A percentile compares a stretch with the other conserved stretches of the same genome.
Conservation (phyloP, 2,113 vertebrate genomes). For the Bufo gargarizans region DNA sequence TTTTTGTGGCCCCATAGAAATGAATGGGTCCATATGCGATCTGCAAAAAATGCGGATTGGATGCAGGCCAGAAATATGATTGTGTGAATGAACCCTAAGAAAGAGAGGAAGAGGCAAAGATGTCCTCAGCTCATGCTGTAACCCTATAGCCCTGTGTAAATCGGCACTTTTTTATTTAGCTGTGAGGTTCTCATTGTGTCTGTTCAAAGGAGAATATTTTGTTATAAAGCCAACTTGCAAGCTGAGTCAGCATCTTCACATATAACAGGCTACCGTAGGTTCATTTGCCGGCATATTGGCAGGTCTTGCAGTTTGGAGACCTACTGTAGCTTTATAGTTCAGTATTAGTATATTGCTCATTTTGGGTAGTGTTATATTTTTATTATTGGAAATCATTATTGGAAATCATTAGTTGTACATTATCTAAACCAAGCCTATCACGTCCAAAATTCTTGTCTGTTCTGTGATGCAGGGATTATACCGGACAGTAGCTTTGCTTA, state of each 20-base stretch:
- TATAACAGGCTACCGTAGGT: background rate
- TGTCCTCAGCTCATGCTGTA: background rate
- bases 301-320: background rate
- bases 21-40: too few species aligned
- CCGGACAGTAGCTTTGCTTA: background rate
- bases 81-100: too few species aligned
- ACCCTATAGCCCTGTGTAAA: background rate
- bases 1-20: too few species aligned
- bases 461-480: background rate
- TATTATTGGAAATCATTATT: background rate
- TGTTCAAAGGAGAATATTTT: background rate
- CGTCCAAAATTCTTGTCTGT: background rate
- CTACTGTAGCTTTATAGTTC: background rate
- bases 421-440: background rate
- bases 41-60: too few species aligned
- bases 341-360: background rate
- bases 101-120: background rate
- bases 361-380: background rate
- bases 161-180: background rate
- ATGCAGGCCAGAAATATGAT: too few species aligned
- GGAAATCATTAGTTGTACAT: too few species aligned
- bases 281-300: background rate
- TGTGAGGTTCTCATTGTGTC: background rate
- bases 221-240: background rate
- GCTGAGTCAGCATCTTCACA: slow-evolving; percentile 13